Conservation (phyloP, 2,797 vertebrate genomes). For the Hipposideros larvatus region DNA sequence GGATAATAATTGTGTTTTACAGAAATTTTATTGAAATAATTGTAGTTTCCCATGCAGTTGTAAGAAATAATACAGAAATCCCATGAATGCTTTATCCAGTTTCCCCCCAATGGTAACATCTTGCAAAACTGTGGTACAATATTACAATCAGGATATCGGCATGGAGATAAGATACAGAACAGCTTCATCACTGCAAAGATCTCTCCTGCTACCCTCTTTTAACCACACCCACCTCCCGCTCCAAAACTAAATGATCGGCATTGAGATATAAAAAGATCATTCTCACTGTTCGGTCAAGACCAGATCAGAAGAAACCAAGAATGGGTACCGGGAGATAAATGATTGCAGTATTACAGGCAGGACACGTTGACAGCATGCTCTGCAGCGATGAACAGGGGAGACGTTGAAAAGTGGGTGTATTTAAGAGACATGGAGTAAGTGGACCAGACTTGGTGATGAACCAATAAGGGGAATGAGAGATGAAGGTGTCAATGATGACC, state of each 20-base stretch:
- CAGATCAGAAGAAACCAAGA: background rate
- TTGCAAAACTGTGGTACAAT: background rate
- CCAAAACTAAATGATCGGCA: background rate
- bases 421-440: background rate
- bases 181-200: background rate
- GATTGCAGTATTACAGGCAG: background rate
- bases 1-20: background rate
- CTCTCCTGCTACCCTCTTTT: background rate
- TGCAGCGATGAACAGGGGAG: background rate
- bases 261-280: background rate
- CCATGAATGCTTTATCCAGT: background rate
- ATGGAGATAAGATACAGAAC: background rate
- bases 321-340: background rate
- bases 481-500: background rate
- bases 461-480: background rate
- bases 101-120: background rate
- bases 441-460: background rate
- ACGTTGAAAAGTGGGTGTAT: background rate
- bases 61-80: background rate
- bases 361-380: background rate
- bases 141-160: background rate
- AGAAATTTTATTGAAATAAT: background rate
- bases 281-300: background rate
- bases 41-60: background rate
- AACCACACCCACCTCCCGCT: too few species aligned